These are phyloP conservation scores for Hylaeus anthracinus DNA, from an alignment of 1,140 invertebrate species.

Conservation along the genomic window DNA sequence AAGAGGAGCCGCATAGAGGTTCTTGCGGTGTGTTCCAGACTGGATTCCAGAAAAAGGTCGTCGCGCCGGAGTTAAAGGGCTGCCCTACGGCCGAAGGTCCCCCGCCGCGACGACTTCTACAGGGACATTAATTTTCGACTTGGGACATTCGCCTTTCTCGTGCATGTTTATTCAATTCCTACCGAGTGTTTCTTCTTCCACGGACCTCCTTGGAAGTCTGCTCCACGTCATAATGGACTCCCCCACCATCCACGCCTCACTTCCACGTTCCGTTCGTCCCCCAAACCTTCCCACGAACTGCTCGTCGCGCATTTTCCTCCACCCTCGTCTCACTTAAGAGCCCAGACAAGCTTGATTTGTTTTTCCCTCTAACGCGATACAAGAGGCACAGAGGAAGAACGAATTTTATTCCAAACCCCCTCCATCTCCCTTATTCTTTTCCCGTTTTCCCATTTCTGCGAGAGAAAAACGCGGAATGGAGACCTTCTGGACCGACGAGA, in stretches of 20 bases:
- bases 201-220: constrained; percentile 34
- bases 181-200: constrained; percentile 42
- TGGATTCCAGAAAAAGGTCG: constrained; percentile 64
- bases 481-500: not conserved
- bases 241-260: constrained; percentile 43
- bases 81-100: constrained; percentile 33
- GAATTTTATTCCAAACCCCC: constrained; percentile 18
- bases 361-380: constrained; percentile 17
- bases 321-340: not conserved
- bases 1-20: constrained; percentile 14
- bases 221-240: constrained; percentile 62
- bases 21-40: constrained; percentile 39
- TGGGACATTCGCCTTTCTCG: constrained; percentile 51
- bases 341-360: constrained; percentile 8
- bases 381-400: not conserved
- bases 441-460: not conserved
- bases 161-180: constrained; percentile 72
- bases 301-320: constrained; percentile 15
- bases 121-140: constrained; percentile 67
- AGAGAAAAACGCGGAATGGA: not conserved
- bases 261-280: not conserved
- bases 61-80: constrained; percentile 63
- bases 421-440: not conserved
- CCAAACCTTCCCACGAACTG: not conserved
- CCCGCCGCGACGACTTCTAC: constrained; percentile 60